phyloP scores from a whole-genome alignment of 2,888 invertebrate species.

The Cotesia congregata region DNA sequence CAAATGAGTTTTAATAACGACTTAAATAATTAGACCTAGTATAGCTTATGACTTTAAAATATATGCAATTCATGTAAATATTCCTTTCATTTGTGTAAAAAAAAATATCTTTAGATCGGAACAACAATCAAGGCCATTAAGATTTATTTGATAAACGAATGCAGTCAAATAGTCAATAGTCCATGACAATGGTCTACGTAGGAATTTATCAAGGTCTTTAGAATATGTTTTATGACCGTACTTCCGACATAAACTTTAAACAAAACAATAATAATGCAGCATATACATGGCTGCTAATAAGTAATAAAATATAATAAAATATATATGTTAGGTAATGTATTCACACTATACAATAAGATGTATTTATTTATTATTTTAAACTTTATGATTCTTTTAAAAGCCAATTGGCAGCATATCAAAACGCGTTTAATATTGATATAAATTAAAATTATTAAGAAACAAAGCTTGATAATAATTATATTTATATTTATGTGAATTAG shows the following conservation, averaged over 20 bases:
- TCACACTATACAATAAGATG: neutral
- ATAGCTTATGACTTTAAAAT: neutral
- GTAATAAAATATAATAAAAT: neutral
- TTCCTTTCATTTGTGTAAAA: neutral
- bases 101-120: neutral
- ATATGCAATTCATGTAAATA: neutral
- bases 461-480: neutral
- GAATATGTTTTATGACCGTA: neutral
- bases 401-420: neutral
- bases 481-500: too few relatives aligned
- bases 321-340: neutral
- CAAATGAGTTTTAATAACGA: neutral
- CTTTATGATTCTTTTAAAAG: neutral
- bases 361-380: neutral
- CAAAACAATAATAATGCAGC: neutral
- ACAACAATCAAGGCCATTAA: constrained; percentile 12
- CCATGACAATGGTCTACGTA: constrained; percentile 14
- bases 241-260: neutral
- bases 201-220: neutral
- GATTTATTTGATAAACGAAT: constrained; percentile 6
- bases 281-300: neutral
- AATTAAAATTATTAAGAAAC: neutral
- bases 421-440: neutral
- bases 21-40: too few relatives aligned
- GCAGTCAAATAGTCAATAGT: constrained; percentile 11